Conservation (phyloP, 2,113 vertebrate genomes). For the Trematocara nigrifrons region DNA sequence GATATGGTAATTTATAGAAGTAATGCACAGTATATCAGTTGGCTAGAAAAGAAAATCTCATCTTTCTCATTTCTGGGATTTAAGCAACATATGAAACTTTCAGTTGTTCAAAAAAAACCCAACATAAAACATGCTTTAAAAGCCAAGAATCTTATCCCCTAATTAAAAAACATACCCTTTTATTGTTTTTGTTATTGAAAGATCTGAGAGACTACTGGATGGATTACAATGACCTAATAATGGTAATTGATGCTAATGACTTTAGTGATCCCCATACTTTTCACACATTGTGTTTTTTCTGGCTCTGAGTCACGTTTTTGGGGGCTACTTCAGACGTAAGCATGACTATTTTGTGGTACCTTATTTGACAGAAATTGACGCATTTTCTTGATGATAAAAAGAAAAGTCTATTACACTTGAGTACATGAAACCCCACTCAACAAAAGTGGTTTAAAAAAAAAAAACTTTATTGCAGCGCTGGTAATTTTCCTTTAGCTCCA, state of each 20-base stretch:
- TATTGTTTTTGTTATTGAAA: not conserved
- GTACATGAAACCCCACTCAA: not conserved
- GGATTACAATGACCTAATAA: not conserved
- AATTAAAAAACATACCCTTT: not conserved
- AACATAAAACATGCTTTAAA: not conserved
- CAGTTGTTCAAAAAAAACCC: not conserved
- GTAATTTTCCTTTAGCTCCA: not conserved
- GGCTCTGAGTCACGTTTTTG: not conserved
- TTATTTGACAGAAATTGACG: not conserved
- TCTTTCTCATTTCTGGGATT: not conserved
- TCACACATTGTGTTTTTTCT: not conserved
- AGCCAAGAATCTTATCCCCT: not conserved
- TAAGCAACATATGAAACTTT: not conserved
- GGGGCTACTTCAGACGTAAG: not conserved
- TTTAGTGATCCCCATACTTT: not conserved
- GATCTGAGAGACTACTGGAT: not conserved
- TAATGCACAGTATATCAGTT: not conserved
- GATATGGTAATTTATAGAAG: not conserved
- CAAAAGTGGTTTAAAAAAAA: not conserved
- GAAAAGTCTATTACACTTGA: not conserved
- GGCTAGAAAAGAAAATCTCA: not conserved
- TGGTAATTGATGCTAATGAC: not conserved
- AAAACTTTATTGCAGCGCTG: not conserved
- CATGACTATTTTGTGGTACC: not conserved
- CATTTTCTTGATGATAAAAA: not conserved